Evolutionary conservation across 2,888 invertebrate genomes (phyloP), one percentile per base, ranked within the genome.

Genomic region (Coleophora flavipennella): DNA sequence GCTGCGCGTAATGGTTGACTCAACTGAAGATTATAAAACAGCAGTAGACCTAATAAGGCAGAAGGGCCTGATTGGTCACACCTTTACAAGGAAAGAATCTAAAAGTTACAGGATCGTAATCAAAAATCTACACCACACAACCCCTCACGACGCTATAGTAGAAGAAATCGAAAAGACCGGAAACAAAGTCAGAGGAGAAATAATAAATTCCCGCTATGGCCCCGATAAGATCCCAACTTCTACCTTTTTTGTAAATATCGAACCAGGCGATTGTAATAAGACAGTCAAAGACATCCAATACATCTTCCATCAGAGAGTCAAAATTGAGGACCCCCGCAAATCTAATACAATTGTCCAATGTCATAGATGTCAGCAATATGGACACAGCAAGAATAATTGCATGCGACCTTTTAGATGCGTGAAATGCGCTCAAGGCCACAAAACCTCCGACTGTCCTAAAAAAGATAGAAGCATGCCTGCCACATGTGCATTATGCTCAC

Each of bases 241-340:
- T 0, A 55, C 57, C 7, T 55, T 57, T 26, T 54, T 57, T 35
- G 51, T 51, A 0, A 51, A 49, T 31, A 11, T 54, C 0, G 35
- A 33, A 27, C 40, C 43, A 12, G 31, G 36, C 4, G 32, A 31
- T 1, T 44, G 49, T 14, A 57, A 52, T 14, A 46, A 44, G 13
- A 33, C 9, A 2, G 31, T 39, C 0, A 38, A 41, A 20, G 28
- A 38, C 8, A 44, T 44, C 4, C 3, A 35, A 36, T 39, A 32
- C 13, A 48, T 52, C 1, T 43, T 41, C 14, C 40, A 47, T 29
- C 45, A 42, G 36, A 10, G 7, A 26, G 41, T 50, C 6, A 43
- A 11, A 27, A 44, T 53, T 13, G 45, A 50, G 39, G 46, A 49
- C 13, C 49, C 49, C 6, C 32, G 37, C 10, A 48, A 43, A 36